Evolutionary conservation across 92 coral and sea anemone species (phyloP).

Genomic region (Hydrozoanthus gracilis): DNA sequence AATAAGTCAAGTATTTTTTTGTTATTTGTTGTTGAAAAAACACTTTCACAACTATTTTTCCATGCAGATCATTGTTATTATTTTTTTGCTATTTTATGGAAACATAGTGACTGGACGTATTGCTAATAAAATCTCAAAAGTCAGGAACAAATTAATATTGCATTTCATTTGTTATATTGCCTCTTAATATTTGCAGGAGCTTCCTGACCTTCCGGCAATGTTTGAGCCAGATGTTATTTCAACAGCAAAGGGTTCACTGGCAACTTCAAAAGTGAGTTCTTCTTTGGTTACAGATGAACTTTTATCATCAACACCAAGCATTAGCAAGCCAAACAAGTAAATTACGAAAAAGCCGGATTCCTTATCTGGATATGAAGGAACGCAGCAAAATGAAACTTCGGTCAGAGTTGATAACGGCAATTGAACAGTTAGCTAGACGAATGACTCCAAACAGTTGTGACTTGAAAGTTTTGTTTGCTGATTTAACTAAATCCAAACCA

Average conservation of each 20-base stretch:
- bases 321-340: slow-evolving; percentile 5
- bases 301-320: slow-evolving; percentile 3
- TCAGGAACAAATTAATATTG: neutral
- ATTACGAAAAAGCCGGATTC: slow-evolving; percentile 2
- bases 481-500: neutral
- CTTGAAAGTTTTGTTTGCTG: neutral
- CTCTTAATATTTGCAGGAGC: slow-evolving; percentile 7
- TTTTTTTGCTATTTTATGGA: slow-evolving; percentile 23
- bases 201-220: slow-evolving; percentile 3
- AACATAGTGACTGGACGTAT: neutral
- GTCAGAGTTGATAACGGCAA: neutral
- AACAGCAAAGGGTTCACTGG: neutral
- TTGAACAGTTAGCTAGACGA: slow-evolving; percentile 8
- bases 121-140: neutral
- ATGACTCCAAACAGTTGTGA: neutral
- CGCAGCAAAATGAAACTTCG: slow-evolving; percentile 13
- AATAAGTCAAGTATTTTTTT: slow-evolving; percentile 17
- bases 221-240: slow-evolving; percentile 10
- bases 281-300: slow-evolving; percentile 5
- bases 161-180: no score
- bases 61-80: slow-evolving; percentile 15
- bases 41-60: neutral
- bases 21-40: neutral
- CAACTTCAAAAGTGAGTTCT: slow-evolving; percentile 19
- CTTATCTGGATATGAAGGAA: slow-evolving; percentile 8